Evolutionary conservation across 92 coral and sea anemone genomes (phyloP).

Genomic region (Porites evermanni): DNA sequence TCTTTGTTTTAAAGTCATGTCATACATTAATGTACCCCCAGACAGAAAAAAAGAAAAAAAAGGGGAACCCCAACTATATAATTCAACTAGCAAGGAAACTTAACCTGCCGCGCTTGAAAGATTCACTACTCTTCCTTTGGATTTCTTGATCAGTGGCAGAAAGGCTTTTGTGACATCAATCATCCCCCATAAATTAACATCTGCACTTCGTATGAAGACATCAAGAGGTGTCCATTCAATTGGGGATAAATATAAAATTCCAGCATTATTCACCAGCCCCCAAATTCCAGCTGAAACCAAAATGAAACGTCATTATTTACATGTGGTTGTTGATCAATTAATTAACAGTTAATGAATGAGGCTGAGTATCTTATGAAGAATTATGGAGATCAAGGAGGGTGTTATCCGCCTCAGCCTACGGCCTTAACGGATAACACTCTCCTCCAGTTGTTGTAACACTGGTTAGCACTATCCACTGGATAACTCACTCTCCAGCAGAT

Average conservation of each 20-base stretch:
- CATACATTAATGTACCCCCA: no score
- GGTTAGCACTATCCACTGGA: no score
- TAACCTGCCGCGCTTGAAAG: constrained; percentile 56
- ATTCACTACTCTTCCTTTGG: constrained; percentile 67
- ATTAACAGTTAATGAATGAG: no score
- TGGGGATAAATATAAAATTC: constrained; percentile 38
- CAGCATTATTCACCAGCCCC: constrained; percentile 81
- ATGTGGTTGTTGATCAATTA: not conserved
- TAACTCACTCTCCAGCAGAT: no score
- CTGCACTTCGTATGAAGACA: constrained; percentile 50
- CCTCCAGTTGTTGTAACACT: no score
- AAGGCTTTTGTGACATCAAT: constrained; percentile 71
- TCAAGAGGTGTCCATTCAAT: constrained; percentile 64
- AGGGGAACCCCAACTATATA: not conserved
- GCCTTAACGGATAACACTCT: no score
- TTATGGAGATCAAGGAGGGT: no score
- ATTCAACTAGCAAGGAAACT: not conserved
- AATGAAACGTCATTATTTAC: not conserved
- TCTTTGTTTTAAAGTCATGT: no score
- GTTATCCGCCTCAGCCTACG: no score
- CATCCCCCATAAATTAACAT: constrained; percentile 79
- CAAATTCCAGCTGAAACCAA: constrained; percentile 52
- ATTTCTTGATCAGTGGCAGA: constrained; percentile 64
- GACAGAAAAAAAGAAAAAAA: not conserved
- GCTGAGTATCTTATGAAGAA: no score